Evolutionary conservation across 2,113 vertebrate species (phyloP).

Genomic region (Pterocles orientalis): DNA sequence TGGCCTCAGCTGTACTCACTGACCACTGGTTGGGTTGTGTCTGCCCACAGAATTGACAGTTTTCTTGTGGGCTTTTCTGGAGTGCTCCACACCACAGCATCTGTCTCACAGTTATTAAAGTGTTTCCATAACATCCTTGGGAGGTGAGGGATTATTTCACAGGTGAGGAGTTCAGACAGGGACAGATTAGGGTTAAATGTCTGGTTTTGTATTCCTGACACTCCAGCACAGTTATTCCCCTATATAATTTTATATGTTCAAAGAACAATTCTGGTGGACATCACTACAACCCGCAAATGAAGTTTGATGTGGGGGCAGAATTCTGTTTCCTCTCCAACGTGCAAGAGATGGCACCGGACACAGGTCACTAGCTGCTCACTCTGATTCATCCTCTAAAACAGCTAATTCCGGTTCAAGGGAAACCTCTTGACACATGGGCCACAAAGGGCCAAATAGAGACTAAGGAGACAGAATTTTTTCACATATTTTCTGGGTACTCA

Average conservation of each 20-base stretch:
- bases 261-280: not conserved
- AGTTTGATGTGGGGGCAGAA: not conserved
- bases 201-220: not conserved
- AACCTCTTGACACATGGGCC: not conserved
- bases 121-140: not conserved
- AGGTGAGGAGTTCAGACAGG: not conserved
- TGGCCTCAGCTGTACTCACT: not conserved
- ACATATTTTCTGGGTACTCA: not conserved
- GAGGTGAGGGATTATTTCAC: not conserved
- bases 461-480: not conserved
- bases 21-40: not conserved
- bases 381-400: not conserved
- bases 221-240: not conserved
- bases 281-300: not conserved
- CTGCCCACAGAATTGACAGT: not conserved
- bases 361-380: not conserved
- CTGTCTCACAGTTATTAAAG: not conserved
- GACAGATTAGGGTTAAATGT: not conserved
- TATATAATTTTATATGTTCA: not conserved
- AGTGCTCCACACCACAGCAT: not conserved
- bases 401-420: not conserved
- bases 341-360: not conserved
- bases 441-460: not conserved
- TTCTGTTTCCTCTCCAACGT: not conserved
- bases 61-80: not conserved